Evolutionary conservation across 2,113 vertebrate species (phyloP).

Genomic region (Stictonetta naevosa): DNA sequence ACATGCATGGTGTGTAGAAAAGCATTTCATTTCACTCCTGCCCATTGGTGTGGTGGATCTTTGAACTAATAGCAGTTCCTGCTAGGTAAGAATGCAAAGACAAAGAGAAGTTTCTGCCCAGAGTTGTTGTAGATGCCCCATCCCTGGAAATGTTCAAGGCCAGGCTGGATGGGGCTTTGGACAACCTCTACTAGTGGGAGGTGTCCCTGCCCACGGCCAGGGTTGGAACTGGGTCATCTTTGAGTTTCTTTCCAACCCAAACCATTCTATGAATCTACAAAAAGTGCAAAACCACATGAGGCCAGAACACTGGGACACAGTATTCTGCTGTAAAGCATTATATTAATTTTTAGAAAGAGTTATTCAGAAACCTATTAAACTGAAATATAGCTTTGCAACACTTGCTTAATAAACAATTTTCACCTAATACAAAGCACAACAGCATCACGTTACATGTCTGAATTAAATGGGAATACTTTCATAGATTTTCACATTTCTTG

Average conservation of each 20-base stretch:
- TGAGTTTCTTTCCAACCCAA: not conserved
- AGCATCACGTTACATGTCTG: not conserved
- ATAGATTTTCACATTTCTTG: not conserved
- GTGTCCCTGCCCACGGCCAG: not conserved
- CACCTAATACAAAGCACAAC: not conserved
- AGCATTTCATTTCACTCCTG: not conserved
- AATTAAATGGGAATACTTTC: not conserved
- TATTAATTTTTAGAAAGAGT: not conserved
- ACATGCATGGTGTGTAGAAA: accelerated
- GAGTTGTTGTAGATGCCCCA: not conserved
- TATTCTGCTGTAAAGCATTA: not conserved
- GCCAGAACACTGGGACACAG: not conserved
- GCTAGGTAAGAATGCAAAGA: not conserved
- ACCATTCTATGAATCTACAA: not conserved
- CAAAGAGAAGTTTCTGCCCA: not conserved
- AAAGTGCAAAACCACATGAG: not conserved
- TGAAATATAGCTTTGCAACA: not conserved
- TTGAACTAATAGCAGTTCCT: not conserved
- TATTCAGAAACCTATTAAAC: not conserved
- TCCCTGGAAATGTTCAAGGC: not conserved
- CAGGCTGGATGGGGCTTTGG: not conserved
- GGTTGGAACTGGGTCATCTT: not conserved
- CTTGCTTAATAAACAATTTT: conserved; percentile 35
- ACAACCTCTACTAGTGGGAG: not conserved
- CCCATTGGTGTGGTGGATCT: not conserved